Conservation (phyloP, 2,113 vertebrate species). For the Tachuris rubrigastra region DNA sequence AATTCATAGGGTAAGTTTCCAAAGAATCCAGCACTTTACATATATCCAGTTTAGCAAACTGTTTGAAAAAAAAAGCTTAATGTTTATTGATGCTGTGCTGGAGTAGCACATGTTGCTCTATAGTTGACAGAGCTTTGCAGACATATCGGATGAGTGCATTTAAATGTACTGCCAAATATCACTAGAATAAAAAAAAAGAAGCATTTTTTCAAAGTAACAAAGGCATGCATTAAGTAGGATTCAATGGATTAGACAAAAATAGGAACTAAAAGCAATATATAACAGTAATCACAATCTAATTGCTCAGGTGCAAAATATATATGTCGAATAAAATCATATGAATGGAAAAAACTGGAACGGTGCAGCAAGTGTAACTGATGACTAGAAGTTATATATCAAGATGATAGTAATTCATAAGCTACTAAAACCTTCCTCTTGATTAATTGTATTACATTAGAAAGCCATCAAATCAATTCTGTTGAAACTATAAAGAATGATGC, state of each 20-base stretch:
- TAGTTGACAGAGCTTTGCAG: neutral
- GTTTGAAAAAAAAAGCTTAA: neutral
- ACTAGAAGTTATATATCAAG: slow-evolving; percentile 24
- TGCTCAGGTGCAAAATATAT: neutral
- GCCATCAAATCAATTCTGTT: slow-evolving; percentile 24
- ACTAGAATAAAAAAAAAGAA: neutral
- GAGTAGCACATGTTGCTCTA: neutral
- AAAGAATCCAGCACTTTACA: neutral
- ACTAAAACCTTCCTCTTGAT: slow-evolving; percentile 32
- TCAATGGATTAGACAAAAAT: neutral
- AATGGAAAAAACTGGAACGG: neutral
- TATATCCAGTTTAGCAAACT: neutral
- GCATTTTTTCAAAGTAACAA: neutral
- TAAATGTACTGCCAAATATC: neutral
- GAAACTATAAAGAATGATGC: slow-evolving; percentile 14
- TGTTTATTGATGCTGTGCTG: neutral
- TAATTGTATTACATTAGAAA: slow-evolving; percentile 52
- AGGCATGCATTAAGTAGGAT: neutral
- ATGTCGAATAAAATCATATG: neutral
- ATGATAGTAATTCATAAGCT: slow-evolving; percentile 27
- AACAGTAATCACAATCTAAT: neutral
- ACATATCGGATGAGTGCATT: neutral
- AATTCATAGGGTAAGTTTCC: neutral
- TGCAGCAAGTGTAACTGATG: neutral
- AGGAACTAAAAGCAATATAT: neutral